Evolutionary conservation across 1,140 invertebrate genomes (phyloP).

Genomic region (Aphis craccivora): DNA sequence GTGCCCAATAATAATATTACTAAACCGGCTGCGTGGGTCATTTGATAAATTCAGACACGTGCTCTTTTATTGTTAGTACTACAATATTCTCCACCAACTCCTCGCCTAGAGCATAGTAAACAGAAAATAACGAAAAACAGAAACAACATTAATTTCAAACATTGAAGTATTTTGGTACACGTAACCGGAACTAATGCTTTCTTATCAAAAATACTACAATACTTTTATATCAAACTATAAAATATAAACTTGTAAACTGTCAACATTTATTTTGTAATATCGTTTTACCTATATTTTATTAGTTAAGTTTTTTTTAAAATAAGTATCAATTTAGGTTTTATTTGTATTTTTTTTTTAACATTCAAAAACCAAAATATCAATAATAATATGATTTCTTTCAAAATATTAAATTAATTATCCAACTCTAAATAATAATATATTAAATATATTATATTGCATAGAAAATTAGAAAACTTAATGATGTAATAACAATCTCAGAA

Average conservation of each 20-base stretch:
- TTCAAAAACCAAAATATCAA: no score
- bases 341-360: not conserved
- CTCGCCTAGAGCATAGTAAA: constrained; percentile 32
- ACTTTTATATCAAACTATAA: not conserved
- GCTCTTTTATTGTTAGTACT: constrained; percentile 47
- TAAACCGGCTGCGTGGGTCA: constrained; percentile 47
- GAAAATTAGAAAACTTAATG: no score
- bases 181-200: constrained; percentile 10
- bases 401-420: no score
- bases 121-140: constrained; percentile 12
- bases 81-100: not conserved
- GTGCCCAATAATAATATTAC: constrained; percentile 45
- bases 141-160: constrained; percentile 11
- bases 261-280: not conserved
- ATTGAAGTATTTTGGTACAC: not conserved
- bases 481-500: no score
- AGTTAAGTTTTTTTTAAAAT: not conserved
- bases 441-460: no score
- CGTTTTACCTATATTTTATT: not conserved
- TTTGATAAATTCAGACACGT: constrained; percentile 42
- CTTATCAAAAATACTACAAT: not conserved
- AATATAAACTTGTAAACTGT: not conserved
- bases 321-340: not conserved
- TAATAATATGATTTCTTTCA: no score
- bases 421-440: no score